Evolutionary conservation across 2,113 vertebrate genomes (phyloP).

Genomic region (Anolis sagrei): DNA sequence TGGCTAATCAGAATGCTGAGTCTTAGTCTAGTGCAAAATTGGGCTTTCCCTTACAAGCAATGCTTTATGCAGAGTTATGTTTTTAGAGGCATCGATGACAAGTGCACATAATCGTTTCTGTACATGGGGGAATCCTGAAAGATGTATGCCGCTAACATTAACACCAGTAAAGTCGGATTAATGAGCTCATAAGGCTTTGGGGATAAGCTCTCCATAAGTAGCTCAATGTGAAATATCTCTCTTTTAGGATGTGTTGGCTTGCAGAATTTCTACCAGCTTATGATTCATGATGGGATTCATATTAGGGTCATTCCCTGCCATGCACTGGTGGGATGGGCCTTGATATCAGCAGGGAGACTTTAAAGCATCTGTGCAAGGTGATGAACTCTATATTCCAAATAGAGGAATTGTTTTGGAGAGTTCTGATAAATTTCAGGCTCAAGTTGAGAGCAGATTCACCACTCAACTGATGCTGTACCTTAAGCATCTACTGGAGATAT

Average conservation of each 20-base stretch:
- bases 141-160: slow-evolving; percentile 39
- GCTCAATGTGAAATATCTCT: slow-evolving; percentile 56
- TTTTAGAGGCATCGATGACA: background rate
- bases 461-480: no score
- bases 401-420: no score
- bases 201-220: slow-evolving; percentile 66
- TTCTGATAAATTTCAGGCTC: no score
- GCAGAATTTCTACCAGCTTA: slow-evolving; percentile 40
- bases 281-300: background rate
- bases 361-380: no score
- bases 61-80: background rate
- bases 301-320: background rate
- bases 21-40: background rate
- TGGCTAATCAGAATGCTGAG: background rate
- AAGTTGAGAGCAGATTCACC: no score
- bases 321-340: background rate
- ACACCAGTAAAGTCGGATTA: slow-evolving; percentile 57
- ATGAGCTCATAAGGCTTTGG: slow-evolving; percentile 61
- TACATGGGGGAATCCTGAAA: slow-evolving; percentile 43
- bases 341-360: no score
- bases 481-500: background rate
- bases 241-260: slow-evolving; percentile 42
- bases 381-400: no score
- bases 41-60: background rate
- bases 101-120: slow-evolving; percentile 13